Evolutionary conservation across 2,888 invertebrate species (phyloP), one percentile per base, ranked within the genome.

Genomic region (Stramonita haemastoma): DNA sequence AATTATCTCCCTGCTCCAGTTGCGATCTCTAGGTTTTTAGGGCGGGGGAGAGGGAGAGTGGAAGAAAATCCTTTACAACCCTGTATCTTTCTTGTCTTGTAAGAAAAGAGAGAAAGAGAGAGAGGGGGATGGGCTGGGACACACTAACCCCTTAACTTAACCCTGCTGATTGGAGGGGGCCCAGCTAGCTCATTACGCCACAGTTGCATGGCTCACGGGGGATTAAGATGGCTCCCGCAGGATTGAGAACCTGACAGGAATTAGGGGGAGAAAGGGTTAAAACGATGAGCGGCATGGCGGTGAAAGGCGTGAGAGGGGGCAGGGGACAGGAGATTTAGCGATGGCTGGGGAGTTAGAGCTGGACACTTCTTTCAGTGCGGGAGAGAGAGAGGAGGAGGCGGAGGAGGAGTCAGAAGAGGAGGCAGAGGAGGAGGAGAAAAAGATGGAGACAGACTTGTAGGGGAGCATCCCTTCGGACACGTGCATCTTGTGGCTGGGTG

Each of bases 201-300:
- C 29, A n/a, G 29, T 56, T 84, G 84, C 84, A 57, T 84, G 57
- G 84, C 57, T 84, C 84, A 84, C 26, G 29, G 57, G 56, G 84
- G 84, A 84, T 84, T 84, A 84, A 57, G 57, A 84, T 57, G 84
- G 84, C 57, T 56, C 84, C 57, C 15, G 29, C 66, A 29, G 77
- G 77, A 77, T 77, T 29, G 46, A 77, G 77, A 77, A 17, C n/a
- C 46, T 19, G 83, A 22, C 6, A 32, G 83, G n/a, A 84, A 84
- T 29, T 84, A 57, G 84, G 34, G 36, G 36, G 46, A 83, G 81
- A 34, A 83, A 83, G 81, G 73, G 81, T 46, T 83, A 83, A 83
- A 83, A 46, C 36, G 81, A 83, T 83, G 81, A 83, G 81, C 81
- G 81, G 81, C 8, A 6, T 6, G 36, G 46, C 36, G 13, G 81